Percentiles rank a stretch among this genome's conserved stretches.
Evolutionary conservation across 1,140 invertebrate genomes (phyloP).

Genomic region (Anastrepha obliqua): DNA sequence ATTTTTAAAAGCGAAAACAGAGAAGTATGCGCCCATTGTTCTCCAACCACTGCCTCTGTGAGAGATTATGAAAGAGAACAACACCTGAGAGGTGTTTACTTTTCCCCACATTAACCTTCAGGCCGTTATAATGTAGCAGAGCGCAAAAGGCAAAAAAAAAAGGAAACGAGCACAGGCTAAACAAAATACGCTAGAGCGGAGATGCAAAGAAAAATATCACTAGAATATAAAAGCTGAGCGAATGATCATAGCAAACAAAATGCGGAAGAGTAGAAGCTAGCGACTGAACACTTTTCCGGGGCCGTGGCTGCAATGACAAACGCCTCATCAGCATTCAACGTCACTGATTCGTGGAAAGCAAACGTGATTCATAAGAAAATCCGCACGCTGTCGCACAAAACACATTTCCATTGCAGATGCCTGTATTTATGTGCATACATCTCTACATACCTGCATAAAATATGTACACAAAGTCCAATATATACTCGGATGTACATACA

Average conservation of each 20-base stretch:
- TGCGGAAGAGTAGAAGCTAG: neutral
- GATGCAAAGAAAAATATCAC: neutral
- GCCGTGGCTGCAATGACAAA: neutral
- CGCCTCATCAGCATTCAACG: conserved; percentile 35
- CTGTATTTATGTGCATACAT: neutral
- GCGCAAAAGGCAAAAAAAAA: neutral
- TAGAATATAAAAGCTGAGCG: neutral
- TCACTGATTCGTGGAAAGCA: conserved; percentile 43
- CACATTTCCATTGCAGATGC: neutral
- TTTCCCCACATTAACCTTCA: neutral
- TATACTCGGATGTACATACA: neutral
- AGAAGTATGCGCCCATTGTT: no score
- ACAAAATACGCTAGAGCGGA: neutral
- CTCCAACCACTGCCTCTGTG: no score
- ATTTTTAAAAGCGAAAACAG: neutral
- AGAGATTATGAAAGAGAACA: neutral
- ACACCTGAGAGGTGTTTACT: conserved; percentile 15
- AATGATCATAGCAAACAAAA: neutral
- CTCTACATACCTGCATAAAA: neutral
- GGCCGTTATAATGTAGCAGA: neutral
- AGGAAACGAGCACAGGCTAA: neutral
- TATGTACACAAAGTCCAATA: no score
- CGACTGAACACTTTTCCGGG: conserved; percentile 44
- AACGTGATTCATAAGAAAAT: conserved; percentile 43
- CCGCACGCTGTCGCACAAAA: conserved; percentile 30